Evolutionary conservation across 1,140 invertebrate genomes (phyloP), one percentile per base, ranked within the genome.

Genomic region (Holotrichia oblita): DNA sequence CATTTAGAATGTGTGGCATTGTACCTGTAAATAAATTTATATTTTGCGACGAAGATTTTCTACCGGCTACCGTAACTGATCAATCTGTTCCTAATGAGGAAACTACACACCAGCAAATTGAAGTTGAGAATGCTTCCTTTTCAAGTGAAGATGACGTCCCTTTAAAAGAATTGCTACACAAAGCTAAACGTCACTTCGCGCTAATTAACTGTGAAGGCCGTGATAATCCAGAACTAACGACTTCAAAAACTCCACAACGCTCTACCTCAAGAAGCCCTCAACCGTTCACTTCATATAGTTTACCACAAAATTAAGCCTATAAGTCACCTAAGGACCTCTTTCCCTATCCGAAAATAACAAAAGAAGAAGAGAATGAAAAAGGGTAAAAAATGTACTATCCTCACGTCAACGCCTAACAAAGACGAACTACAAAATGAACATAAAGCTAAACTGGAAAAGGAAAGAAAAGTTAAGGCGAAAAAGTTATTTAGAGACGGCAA

Each of bases 1-100:
- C 24, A 34, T 73, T 72, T 24, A 75, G 27, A 59, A 9, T 42
- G 8, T 76, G 41, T 41, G 75, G 41, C 17, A 77, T 61, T 8
- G 10, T 42, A 4, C 55, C 48, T 8, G 20, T 34, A 17, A 77
- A 77, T 77, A 44, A 12, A 44, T 10, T 12, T 48, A 34, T 76
- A 7, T 77, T 77, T 77, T 34, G 20, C 59, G 76, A 77, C 55
- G 76, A 59, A 77, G 76, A 77, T 59, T 76, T 76, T 69, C 61
- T 69, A 69, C 61, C 61, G 17, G 24, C 61, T 27, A 69, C 61
- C 42, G 14, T 44, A 44, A 44, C 9, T 44, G 27, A 34, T 34
- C 27, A 34, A 34, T 34, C 27, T 34, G 27, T 34, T 34, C 27
- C 27, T 34, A 44, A 44, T 44, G 42, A 44, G 42, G 42, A 12